Percentiles rank a stretch among this genome's conserved stretches.
phyloP scores from a whole-genome alignment of 2,113 vertebrate genomes.

The Chaetodon trifascialis region DNA sequence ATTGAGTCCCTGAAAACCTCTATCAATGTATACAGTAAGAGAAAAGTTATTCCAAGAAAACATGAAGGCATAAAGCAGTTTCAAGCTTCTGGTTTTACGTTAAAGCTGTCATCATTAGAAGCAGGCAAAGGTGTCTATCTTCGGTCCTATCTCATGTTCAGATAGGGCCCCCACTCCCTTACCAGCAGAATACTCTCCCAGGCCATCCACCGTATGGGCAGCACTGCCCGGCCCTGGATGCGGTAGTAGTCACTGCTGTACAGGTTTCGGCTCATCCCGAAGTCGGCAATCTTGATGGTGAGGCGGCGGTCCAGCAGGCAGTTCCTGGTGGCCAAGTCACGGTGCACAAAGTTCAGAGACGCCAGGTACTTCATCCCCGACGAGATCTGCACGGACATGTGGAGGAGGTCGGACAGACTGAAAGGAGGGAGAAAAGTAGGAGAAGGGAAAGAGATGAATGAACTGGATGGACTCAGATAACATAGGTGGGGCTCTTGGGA shows the following conservation, averaged over 20 bases:
- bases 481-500: neutral
- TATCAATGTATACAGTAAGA: too few species aligned
- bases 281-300: slow-evolving; percentile 91
- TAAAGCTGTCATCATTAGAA: too few species aligned
- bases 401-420: slow-evolving; percentile 86
- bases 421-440: neutral
- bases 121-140: neutral
- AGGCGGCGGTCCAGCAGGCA: slow-evolving; percentile 90
- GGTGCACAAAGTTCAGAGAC: slow-evolving; percentile 89
- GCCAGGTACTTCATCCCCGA: slow-evolving; percentile 90
- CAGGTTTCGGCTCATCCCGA: slow-evolving; percentile 90
- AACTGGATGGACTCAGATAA: too few species aligned
- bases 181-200: slow-evolving; percentile 92
- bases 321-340: slow-evolving; percentile 89
- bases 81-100: too few species aligned
- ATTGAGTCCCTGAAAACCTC: too few species aligned
- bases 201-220: slow-evolving; percentile 92
- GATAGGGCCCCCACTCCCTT: neutral
- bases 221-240: slow-evolving; percentile 89
- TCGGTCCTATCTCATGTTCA: too few species aligned
- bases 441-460: neutral
- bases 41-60: too few species aligned
- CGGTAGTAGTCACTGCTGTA: slow-evolving; percentile 92
- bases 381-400: slow-evolving; percentile 90
- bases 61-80: too few species aligned